Evolutionary conservation across 1,140 invertebrate genomes (phyloP).

Genomic region (Uloborus diversus): DNA sequence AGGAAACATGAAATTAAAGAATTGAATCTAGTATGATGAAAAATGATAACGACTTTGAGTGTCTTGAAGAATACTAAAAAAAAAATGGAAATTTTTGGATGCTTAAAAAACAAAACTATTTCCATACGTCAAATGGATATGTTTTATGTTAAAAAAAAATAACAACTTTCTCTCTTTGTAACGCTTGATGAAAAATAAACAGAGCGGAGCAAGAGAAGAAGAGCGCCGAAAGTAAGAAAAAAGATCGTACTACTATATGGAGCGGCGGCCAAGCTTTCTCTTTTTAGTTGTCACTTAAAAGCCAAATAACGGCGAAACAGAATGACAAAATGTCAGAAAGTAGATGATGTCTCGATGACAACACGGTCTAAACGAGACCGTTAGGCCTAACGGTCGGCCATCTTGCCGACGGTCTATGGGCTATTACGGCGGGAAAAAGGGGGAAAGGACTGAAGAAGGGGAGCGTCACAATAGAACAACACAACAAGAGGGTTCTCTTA

Average conservation of each 20-base stretch:
- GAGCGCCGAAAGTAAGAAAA: neutral
- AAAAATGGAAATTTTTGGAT: too few relatives aligned
- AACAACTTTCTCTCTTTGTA: too few relatives aligned
- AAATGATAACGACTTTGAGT: too few relatives aligned
- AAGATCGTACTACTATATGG: neutral
- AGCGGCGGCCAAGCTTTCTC: neutral
- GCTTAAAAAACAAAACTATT: too few relatives aligned
- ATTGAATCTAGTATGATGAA: too few relatives aligned
- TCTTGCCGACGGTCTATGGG: constrained; percentile 39
- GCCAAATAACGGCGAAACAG: constrained; percentile 15
- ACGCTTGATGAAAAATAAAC: constrained; percentile 4
- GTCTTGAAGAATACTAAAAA: too few relatives aligned
- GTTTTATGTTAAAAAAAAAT: too few relatives aligned
- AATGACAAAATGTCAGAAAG: constrained; percentile 36
- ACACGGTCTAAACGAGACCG: constrained; percentile 11
- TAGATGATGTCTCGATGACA: neutral
- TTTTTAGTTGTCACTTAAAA: constrained; percentile 14
- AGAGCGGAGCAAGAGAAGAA: neutral
- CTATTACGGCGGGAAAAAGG: constrained; percentile 18
- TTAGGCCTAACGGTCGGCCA: constrained; percentile 57
- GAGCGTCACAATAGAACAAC: neutral
- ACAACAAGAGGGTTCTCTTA: constrained; percentile 67
- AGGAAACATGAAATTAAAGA: too few relatives aligned
- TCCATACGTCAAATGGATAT: too few relatives aligned
- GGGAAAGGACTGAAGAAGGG: neutral